These are phyloP conservation scores for Masnerella sp. DNA, from an alignment of 2,888 invertebrate genomes.

Conservation along the genomic window DNA sequence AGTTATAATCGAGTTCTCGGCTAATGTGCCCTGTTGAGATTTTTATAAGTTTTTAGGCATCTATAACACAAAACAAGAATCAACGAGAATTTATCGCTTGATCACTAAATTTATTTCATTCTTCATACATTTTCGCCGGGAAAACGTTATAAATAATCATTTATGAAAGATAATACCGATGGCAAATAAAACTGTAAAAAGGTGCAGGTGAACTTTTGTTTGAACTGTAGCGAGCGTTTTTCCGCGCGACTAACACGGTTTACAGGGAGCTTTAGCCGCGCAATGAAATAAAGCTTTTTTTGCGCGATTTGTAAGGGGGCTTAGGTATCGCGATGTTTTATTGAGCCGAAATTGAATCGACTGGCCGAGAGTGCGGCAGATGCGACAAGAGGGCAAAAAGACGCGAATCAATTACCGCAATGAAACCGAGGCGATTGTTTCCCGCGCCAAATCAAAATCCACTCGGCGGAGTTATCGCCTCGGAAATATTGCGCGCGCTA, in stretches of 20 bases:
- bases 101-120: too few relatives aligned
- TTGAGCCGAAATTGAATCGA: conserved; percentile 42
- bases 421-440: conserved; percentile 17
- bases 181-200: conserved; percentile 14
- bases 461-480: background rate
- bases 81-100: too few relatives aligned
- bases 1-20: too few relatives aligned
- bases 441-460: background rate
- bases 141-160: too few relatives aligned
- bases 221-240: conserved; percentile 20
- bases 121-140: too few relatives aligned
- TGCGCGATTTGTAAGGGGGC: conserved; percentile 40
- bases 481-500: too few relatives aligned
- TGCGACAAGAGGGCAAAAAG: conserved; percentile 39
- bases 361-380: conserved; percentile 37
- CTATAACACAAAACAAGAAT: too few relatives aligned
- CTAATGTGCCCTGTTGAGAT: too few relatives aligned
- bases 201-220: conserved; percentile 16
- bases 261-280: conserved; percentile 32
- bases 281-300: conserved; percentile 44
- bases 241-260: conserved; percentile 30
- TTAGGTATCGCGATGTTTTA: conserved; percentile 46
- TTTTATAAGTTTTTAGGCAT: too few relatives aligned
- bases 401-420: conserved; percentile 30
- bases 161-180: conserved; percentile 39